A percentile compares a stretch with the other conserved stretches of the same genome.
Conservation (phyloP, 2,888 invertebrate genomes). For the Drosophila ezoana region DNA sequence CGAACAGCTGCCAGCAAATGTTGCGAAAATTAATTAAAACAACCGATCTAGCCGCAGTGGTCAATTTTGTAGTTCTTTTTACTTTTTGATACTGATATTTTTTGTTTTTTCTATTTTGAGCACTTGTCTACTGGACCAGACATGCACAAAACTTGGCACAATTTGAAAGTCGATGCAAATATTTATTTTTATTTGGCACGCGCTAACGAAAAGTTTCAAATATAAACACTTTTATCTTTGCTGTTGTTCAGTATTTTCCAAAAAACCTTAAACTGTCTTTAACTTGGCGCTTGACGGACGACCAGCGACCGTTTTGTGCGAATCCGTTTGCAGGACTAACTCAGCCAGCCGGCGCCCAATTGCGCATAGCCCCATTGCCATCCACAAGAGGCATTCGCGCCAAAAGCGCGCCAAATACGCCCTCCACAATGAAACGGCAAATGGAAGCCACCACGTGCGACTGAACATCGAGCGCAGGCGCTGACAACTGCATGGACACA, state of each 20-base stretch:
- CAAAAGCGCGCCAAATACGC: constrained; percentile 61
- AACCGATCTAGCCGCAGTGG: constrained; percentile 10
- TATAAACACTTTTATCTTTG: constrained; percentile 8
- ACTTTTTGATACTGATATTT: neutral
- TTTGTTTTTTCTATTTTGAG: constrained; percentile 17
- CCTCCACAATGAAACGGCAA: constrained; percentile 29
- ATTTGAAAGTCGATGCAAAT: constrained; percentile 25
- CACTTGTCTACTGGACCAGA: constrained; percentile 36
- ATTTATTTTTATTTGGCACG: constrained; percentile 26
- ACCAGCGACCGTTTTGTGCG: constrained; percentile 60
- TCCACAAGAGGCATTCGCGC: constrained; percentile 36
- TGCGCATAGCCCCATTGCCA: constrained; percentile 25
- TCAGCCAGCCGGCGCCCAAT: constrained; percentile 44
- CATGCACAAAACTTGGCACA: constrained; percentile 39
- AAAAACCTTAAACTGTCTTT: constrained; percentile 8
- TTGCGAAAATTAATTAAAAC: constrained; percentile 31
- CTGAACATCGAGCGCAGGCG: constrained; percentile 19
- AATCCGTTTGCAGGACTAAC: constrained; percentile 75
- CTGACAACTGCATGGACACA: constrained; percentile 5
- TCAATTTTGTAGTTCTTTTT: constrained; percentile 12
- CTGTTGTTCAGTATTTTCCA: constrained; percentile 12
- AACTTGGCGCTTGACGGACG: constrained; percentile 10
- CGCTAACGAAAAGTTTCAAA: constrained; percentile 3
- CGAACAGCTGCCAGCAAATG: constrained; percentile 42
- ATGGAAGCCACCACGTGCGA: constrained; percentile 66